phyloP scores from a whole-genome alignment of 2,888 invertebrate species.

The Oegoconia quadripuncta region DNA sequence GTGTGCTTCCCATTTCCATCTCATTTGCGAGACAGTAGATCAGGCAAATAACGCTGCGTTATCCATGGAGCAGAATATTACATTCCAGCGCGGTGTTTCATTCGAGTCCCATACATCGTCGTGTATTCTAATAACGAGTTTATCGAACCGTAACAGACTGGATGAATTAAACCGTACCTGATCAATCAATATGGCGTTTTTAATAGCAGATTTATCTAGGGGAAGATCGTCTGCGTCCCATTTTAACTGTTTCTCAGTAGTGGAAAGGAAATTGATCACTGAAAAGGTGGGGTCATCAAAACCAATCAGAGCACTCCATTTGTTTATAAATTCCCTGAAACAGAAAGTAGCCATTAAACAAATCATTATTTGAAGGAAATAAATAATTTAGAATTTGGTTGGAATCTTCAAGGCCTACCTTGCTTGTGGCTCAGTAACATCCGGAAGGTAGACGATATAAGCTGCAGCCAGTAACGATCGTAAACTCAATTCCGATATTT shows the following conservation, averaged over 20 bases:
- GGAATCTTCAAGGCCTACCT: slow-evolving; percentile 40
- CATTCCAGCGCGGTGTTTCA: no score
- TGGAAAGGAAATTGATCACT: slow-evolving; percentile 58
- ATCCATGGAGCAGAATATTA: no score
- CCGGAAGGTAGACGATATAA: slow-evolving; percentile 87
- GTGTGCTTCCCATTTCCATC: no score
- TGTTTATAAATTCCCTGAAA: slow-evolving; percentile 58
- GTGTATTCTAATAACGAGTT: no score
- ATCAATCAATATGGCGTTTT: slow-evolving; percentile 89
- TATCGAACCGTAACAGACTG: not conserved
- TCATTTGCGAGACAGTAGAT: no score
- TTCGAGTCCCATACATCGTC: no score
- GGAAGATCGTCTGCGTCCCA: slow-evolving; percentile 94
- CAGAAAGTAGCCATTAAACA: not conserved
- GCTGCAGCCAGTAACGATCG: slow-evolving; percentile 86
- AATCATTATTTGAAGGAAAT: not conserved
- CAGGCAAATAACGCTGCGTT: no score
- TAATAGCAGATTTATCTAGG: slow-evolving; percentile 86
- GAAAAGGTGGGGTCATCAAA: slow-evolving; percentile 57
- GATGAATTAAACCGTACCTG: slow-evolving; percentile 70
- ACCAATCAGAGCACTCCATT: slow-evolving; percentile 70
- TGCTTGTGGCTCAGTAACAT: slow-evolving; percentile 84
- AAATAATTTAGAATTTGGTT: not conserved
- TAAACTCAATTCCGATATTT: slow-evolving; percentile 81
- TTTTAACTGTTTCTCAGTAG: slow-evolving; percentile 83